phyloP scores from a whole-genome alignment of 2,888 invertebrate species.

The Myathropa florea region DNA sequence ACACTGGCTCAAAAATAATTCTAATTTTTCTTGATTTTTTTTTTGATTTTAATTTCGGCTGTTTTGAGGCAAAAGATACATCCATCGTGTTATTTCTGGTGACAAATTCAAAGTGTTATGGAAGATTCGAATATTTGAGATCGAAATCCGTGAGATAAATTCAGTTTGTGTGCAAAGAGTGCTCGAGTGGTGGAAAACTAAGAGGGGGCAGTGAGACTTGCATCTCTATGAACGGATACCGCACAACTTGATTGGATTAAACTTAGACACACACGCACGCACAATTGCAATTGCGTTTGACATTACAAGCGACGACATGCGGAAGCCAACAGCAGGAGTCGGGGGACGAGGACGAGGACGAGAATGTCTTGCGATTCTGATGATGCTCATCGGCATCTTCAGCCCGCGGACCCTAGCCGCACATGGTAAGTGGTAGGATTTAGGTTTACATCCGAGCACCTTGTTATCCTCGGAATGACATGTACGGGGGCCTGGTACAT shows the following conservation, averaged over 20 bases:
- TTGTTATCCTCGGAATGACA: conserved; percentile 48
- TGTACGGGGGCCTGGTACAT: neutral
- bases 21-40: neutral
- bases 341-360: neutral
- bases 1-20: conserved; percentile 30
- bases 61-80: neutral
- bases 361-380: conserved; percentile 54
- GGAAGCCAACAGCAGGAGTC: conserved; percentile 14
- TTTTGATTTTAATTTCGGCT: neutral
- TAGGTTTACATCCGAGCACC: conserved; percentile 18
- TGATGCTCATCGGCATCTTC: conserved; percentile 48
- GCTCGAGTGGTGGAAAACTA: neutral
- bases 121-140: conserved; percentile 26
- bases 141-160: no score
- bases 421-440: conserved; percentile 64
- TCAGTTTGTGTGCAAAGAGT: conserved; percentile 9
- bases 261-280: neutral
- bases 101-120: conserved; percentile 24
- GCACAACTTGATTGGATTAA: neutral
- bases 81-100: conserved; percentile 1
- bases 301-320: conserved; percentile 36
- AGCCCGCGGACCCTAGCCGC: conserved; percentile 56
- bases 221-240: conserved; percentile 50
- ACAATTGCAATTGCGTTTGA: conserved; percentile 48
- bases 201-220: conserved; percentile 45